These are phyloP conservation scores for Sylvicapra grimmia DNA, from an alignment of 2,113 vertebrate genomes.

Conservation along the genomic window DNA sequence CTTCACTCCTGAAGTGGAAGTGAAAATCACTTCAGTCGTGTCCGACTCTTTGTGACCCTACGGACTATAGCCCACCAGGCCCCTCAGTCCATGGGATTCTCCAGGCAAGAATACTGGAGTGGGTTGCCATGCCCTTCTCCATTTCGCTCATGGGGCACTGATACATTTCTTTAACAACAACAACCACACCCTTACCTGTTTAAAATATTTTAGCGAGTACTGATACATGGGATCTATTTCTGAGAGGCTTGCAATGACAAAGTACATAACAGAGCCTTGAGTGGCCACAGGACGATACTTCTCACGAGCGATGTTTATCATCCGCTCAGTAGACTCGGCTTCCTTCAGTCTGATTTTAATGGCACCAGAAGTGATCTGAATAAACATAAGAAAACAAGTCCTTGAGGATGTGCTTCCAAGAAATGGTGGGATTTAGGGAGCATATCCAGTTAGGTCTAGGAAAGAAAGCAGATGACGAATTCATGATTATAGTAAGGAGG, in stretches of 20 bases:
- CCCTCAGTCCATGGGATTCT: background rate
- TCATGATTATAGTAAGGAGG: background rate
- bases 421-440: background rate
- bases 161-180: background rate
- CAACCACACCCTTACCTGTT: constrained; percentile 73
- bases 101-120: background rate
- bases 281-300: constrained; percentile 82
- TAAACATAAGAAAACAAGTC: background rate
- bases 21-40: background rate
- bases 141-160: background rate
- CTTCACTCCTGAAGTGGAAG: background rate
- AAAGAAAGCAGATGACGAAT: background rate
- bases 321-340: constrained; percentile 81
- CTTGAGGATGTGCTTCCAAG: background rate
- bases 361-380: constrained; percentile 81
- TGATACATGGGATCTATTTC: constrained; percentile 89
- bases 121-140: background rate
- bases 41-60: background rate
- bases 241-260: constrained; percentile 83
- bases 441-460: background rate
- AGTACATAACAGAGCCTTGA: constrained; percentile 83
- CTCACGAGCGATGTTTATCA: constrained; percentile 81
- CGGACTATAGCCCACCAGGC: background rate
- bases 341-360: constrained; percentile 82
- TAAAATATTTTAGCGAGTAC: constrained; percentile 91